Base-by-base conservation (phyloP, 2,888 invertebrate genomes). In the Phaonia tiefii region DNA sequence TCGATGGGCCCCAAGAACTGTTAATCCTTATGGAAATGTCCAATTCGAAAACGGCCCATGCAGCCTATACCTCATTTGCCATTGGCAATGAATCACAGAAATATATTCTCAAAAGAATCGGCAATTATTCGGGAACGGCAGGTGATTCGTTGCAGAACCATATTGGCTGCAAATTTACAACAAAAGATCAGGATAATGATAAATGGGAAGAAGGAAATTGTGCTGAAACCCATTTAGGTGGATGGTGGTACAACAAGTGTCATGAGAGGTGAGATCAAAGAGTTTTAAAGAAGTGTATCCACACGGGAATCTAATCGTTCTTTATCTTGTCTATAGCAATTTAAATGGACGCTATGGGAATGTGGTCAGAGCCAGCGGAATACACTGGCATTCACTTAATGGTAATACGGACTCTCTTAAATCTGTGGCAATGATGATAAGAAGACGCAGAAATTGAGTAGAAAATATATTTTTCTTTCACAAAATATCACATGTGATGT, bases 331-430 rank as follows among this genome's bases (percentile, higher is more conserved):
- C 65, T 78, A 0, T 86, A 93, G 94, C 87, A 95, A 95, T 85
- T 90, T 95, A 3, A 95, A 95, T 87, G 95, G 95, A 0, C 92
- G 91, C 85, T 94, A 94, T 86, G 88, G 93, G 10, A 89, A 90
- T 72, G 85, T 13, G 86, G 85, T 20, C n/a, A n/a, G n/a, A n/a
- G n/a, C n/a, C n/a, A n/a, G n/a, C n/a, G n/a, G n/a, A n/a, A n/a
- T n/a, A n/a, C n/a, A 93, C 94, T 84, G 93, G 94, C 0, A 92
- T 94, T 93, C 82, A 93, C 93, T 11, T 94, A 94, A n/a, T 90
- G 92, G 93, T 74, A 94, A 94, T 0, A 92, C 91, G 83, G 92
- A 92, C 69, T 94, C 94, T 3, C 91, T 94, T 5, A 91, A 91
- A 77, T 92, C 92, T 84, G 92, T 93, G 0, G 92, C 93, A 85